phyloP scores from a whole-genome alignment of 2,888 invertebrate species.

The Galeopsomyia nigrocyanea region DNA sequence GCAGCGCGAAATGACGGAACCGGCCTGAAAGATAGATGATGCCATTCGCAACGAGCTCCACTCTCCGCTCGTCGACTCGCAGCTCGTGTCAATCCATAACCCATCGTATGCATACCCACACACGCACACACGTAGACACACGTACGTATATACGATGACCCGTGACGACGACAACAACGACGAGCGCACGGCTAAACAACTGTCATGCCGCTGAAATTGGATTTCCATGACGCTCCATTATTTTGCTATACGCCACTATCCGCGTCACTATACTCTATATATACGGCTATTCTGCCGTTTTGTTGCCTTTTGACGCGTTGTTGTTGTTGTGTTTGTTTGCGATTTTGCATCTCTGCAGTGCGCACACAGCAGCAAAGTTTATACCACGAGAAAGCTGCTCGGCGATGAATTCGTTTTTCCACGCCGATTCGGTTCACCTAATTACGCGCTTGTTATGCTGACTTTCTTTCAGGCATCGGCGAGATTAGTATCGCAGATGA shows the following conservation, averaged over 20 bases:
- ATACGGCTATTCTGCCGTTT: neutral
- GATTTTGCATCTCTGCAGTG: no score
- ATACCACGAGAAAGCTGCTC: no score
- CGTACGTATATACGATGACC: neutral
- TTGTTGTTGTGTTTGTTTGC: no score
- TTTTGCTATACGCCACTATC: slow-evolving; percentile 28
- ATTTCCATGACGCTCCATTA: slow-evolving; percentile 49
- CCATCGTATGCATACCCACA: slow-evolving; percentile 13
- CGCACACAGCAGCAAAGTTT: no score
- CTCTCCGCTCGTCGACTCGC: slow-evolving; percentile 35
- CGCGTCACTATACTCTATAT: neutral
- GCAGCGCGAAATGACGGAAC: slow-evolving; percentile 58
- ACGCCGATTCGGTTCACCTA: no score
- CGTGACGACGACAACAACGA: slow-evolving; percentile 24
- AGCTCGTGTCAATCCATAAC: slow-evolving; percentile 62
- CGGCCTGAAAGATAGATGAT: slow-evolving; percentile 65
- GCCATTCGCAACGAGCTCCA: slow-evolving; percentile 56
- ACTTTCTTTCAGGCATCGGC: no score
- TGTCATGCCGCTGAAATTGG: slow-evolving; percentile 50
- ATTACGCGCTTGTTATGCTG: no score
- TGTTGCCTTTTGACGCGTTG: no score
- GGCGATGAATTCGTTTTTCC: no score
- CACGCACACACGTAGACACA: no score
- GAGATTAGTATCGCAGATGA: no score
- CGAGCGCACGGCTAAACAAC: slow-evolving; percentile 48